Conservation (phyloP, 23 tunicate genomes). For the Trididemnum nubilum region DNA sequence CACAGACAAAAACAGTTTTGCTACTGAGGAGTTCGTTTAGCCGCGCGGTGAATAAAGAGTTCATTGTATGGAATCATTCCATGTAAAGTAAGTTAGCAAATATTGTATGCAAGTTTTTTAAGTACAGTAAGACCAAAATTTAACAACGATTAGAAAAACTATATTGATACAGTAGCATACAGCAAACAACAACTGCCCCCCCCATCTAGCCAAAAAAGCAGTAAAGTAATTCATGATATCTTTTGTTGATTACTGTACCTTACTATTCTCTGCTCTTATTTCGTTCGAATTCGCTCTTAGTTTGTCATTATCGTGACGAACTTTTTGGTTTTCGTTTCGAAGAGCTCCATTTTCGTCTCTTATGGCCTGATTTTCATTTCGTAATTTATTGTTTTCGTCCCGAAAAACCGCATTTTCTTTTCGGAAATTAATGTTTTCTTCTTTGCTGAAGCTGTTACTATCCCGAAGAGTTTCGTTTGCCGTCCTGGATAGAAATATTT, state of each 20-base stretch:
- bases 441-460: constrained; percentile 17
- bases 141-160: too few relatives aligned
- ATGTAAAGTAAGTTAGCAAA: too few relatives aligned
- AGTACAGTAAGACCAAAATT: too few relatives aligned
- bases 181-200: too few relatives aligned
- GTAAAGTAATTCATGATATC: too few relatives aligned
- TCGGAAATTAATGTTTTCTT: constrained; percentile 58
- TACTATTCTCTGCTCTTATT: constrained; percentile 64
- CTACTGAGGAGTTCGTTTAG: too few relatives aligned
- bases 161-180: too few relatives aligned
- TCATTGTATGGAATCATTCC: too few relatives aligned
- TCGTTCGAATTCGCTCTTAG: constrained; percentile 70
- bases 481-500: not conserved
- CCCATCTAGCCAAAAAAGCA: too few relatives aligned
- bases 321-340: constrained; percentile 88
- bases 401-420: constrained; percentile 67
- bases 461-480: not conserved
- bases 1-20: too few relatives aligned
- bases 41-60: too few relatives aligned
- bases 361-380: constrained; percentile 80
- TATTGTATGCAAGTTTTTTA: too few relatives aligned
- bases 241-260: constrained; percentile 42
- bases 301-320: constrained; percentile 62
- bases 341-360: constrained; percentile 85
- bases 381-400: constrained; percentile 79